phyloP scores from a whole-genome alignment of 2,797 vertebrate species.

The Sebastes minor region DNA sequence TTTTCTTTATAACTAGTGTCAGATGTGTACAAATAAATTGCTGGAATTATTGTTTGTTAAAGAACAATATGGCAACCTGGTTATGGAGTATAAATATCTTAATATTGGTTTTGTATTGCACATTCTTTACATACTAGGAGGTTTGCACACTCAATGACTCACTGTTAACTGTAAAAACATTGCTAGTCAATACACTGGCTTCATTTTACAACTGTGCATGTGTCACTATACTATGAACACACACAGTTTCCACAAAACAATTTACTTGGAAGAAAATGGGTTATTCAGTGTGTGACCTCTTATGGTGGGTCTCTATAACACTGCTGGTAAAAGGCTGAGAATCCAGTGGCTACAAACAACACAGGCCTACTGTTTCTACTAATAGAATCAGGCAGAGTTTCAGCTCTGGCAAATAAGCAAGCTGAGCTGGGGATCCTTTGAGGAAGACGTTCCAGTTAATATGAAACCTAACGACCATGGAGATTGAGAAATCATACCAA shows the following conservation, averaged over 20 bases:
- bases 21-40: background rate
- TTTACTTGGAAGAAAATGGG: conserved; percentile 14
- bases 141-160: background rate
- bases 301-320: conserved; percentile 23
- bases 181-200: conserved; percentile 1
- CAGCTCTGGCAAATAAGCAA: conserved; percentile 58
- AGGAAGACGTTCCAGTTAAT: conserved; percentile 65
- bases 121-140: background rate
- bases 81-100: background rate
- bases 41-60: background rate
- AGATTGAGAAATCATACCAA: conserved; percentile 52
- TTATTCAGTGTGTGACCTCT: conserved; percentile 35
- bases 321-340: conserved; percentile 33
- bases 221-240: background rate
- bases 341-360: conserved; percentile 56
- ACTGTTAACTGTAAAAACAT: background rate
- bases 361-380: conserved; percentile 69
- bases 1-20: background rate
- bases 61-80: background rate
- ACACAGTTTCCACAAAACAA: conserved; percentile 11
- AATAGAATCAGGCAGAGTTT: conserved; percentile 72
- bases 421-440: conserved; percentile 51
- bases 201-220: conserved; percentile 10
- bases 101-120: background rate
- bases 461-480: conserved; percentile 55